phyloP scores from a whole-genome alignment of 53 echinoderm and acorn worm species.

The Arbacia lixula region DNA sequence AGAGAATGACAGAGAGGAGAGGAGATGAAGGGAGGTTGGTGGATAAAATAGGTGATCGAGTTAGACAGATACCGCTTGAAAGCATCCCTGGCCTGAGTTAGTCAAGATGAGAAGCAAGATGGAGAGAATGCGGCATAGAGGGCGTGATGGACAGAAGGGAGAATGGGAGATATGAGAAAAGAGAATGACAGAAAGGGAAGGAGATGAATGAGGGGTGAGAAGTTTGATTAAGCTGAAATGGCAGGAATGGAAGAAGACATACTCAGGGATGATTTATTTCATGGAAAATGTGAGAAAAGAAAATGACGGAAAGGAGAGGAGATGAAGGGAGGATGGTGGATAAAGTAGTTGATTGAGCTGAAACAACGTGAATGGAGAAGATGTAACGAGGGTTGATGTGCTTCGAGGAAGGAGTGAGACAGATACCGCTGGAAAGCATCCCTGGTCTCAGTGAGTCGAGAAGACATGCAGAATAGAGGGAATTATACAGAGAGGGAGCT shows the following conservation, averaged over 20 bases:
- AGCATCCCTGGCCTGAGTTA: constrained; percentile 95
- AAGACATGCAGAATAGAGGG: not conserved
- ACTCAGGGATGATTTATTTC: not conserved
- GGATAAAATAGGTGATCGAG: no score
- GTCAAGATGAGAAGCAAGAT: not conserved
- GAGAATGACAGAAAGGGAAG: no score
- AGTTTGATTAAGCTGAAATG: not conserved
- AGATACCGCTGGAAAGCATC: constrained; percentile 94
- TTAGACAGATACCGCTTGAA: constrained; percentile 91
- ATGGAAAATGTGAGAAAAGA: not conserved
- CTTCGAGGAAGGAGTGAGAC: constrained; percentile 96
- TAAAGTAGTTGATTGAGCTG: constrained; percentile 91
- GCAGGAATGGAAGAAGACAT: not conserved
- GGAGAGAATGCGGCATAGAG: not conserved
- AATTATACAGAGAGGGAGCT: not conserved
- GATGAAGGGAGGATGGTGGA: no score
- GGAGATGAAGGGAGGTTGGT: no score
- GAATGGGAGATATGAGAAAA: not conserved
- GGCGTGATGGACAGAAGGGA: not conserved
- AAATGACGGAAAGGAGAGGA: no score
- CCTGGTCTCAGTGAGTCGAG: constrained; percentile 85
- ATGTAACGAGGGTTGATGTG: constrained; percentile 93
- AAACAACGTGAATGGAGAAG: constrained; percentile 84
- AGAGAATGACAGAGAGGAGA: no score
- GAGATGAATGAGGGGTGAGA: no score